Base-by-base conservation (phyloP, 2,888 invertebrate species). In the Acleris emargana region DNA sequence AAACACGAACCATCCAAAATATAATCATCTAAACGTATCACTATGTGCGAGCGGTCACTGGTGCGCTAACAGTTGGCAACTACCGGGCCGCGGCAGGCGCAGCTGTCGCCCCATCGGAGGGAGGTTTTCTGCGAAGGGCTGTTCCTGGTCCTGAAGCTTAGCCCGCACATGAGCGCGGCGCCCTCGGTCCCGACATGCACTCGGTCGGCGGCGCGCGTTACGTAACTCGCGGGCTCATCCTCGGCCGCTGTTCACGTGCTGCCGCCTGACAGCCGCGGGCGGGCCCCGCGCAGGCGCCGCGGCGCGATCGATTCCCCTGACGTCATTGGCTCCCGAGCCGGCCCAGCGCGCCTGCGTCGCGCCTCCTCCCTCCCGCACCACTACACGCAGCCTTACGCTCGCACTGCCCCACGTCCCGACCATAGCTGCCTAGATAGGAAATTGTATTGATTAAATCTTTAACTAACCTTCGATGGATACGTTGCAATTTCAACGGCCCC, bases 101-200 rank as follows among this genome's bases (percentile, higher is more conserved):
- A 98, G 94, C 97, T 97, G 94, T 98, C 98, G 91, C 97, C 97
- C 98, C 98, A 98, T 93, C 98, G 96, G 86, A 98, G 96, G 93
- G 97, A 97, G 93, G 98, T 98, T 95, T 97, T 97, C 94, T 97
- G 97, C 93, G 97, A 97, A 95, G 98, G 98, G 94, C 97, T 97
- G 94, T 98, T 98, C 93, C 97, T 96, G 92, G 97, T 97, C 94
- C 96, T 97, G 96, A 97, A 97, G 94, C 96, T 97, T 96, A 97
- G 95, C 94, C 97, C 97, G 95, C 96, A 97, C 97, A 97, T 97
- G 96, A 95, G 96, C 95, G 93, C 89, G 86, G 84, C 78, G 73
- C 79, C 81, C 75, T 74, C 68, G 70, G 78, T 76, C 69, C 77
- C 73, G 84, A 83, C 91, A 89, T 88, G 76, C 75, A 75, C 72